phyloP scores from a whole-genome alignment of 2,888 invertebrate species.

The Byasa hedistus region DNA sequence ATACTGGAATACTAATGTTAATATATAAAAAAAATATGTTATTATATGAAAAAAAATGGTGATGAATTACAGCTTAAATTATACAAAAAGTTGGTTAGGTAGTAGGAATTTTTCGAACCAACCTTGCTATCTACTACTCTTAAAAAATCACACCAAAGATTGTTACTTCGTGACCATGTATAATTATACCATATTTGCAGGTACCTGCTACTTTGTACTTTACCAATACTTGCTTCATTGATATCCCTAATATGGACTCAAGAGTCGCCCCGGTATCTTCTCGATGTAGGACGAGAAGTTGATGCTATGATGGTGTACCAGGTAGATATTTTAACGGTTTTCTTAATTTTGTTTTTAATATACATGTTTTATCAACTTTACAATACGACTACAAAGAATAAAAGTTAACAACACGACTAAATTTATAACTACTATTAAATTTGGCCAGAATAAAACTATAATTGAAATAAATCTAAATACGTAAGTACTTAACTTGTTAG shows the following conservation, averaged over 20 bases:
- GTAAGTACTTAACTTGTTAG: too few relatives aligned
- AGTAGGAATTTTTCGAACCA: too few relatives aligned
- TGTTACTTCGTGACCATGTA: neutral
- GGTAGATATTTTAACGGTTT: constrained; percentile 51
- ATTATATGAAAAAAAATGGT: too few relatives aligned
- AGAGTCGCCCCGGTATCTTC: constrained; percentile 86
- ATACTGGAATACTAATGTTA: too few relatives aligned
- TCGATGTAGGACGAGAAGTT: constrained; percentile 87
- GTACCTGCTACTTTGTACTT: constrained; percentile 83
- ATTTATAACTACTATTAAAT: too few relatives aligned
- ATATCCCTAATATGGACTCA: constrained; percentile 86
- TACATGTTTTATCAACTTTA: neutral
- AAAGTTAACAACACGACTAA: too few relatives aligned
- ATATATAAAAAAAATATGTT: too few relatives aligned
- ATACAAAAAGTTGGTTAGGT: too few relatives aligned
- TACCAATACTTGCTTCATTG: constrained; percentile 85
- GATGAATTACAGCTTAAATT: too few relatives aligned
- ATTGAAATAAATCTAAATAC: too few relatives aligned
- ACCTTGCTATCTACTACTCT: too few relatives aligned
- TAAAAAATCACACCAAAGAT: neutral
- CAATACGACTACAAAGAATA: neutral
- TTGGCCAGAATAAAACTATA: too few relatives aligned
- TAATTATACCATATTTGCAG: constrained; percentile 44
- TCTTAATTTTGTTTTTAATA: constrained; percentile 1
- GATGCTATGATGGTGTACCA: constrained; percentile 89